Base-by-base conservation (phyloP, 2,113 vertebrate species). In the Ariopsis seemanni region DNA sequence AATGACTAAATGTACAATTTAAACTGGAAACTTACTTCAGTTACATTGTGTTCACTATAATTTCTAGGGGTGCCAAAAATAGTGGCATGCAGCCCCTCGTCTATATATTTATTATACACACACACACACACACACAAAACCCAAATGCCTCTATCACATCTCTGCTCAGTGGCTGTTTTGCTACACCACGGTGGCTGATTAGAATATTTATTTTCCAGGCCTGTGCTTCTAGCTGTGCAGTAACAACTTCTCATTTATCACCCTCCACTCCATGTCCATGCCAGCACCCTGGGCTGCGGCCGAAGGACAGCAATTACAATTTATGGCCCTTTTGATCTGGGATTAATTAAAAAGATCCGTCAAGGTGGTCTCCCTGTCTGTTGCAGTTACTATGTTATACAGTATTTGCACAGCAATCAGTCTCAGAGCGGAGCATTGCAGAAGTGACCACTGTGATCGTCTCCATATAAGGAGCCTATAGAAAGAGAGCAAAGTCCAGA, bases 311-410 rank as follows among this genome's bases (percentile, higher is more conserved):
- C 89, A 87, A 89, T 91, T 91, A 91, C 84, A 88, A 92, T 89
- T 89, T 90, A 90, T 89, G 89, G 88, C 82, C 82, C 71, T 85
- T 91, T 90, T 90, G 86, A 91, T 89, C 83, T 84, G 53, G 71
- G 82, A 87, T 82, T 88, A 89, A 91, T 92, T 88, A 87, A 87
- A 89, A 90, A 84, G 89, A 91, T 89, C 87, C 62, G 85, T 91
- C 86, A 84, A 80, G 89, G 86, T 88, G 78, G 85, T 78, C 82
- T 86, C 52, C 84, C 60, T 80, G 83, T 84, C 80, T 65, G 52
- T 25, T 55, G 84, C 67, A 83, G 82, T 87, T 83, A 67, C 85
- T 74, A 50, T 34, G 27, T 85, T 80, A 50, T 74, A 30, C 84
- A 67, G 30, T 85, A 86, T 90, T 87, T 88, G 83, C 83, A 71